Conservation (phyloP, 2,113 vertebrate genomes). For the Coturnix japonica region DNA sequence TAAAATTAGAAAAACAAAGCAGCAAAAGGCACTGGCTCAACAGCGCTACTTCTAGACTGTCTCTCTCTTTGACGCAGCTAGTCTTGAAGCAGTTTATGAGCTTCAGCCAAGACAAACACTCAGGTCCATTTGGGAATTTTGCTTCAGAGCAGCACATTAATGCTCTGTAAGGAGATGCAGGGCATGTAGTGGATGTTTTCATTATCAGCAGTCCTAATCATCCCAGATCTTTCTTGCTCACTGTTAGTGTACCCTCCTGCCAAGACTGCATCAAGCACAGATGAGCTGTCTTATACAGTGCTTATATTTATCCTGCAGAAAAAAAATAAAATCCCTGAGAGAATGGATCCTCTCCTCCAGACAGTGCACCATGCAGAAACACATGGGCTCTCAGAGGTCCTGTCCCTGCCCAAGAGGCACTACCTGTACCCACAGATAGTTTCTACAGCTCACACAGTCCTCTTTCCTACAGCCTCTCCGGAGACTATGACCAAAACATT, state of each 20-base stretch:
- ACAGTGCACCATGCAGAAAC: background rate
- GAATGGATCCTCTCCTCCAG: background rate
- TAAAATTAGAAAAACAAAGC: conserved; percentile 55
- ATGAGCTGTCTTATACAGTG: background rate
- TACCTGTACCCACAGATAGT: background rate
- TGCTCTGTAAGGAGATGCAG: conserved; percentile 38
- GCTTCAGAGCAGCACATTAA: conserved; percentile 12
- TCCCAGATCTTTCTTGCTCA: background rate
- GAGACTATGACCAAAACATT: background rate
- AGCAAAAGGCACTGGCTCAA: conserved; percentile 44
- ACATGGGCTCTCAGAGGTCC: background rate
- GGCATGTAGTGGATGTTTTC: background rate
- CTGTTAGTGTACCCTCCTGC: background rate
- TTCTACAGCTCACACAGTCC: background rate
- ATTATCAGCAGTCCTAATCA: conserved; percentile 5
- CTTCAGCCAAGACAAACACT: conserved; percentile 26
- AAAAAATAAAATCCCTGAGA: background rate
- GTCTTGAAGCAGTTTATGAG: conserved; percentile 17
- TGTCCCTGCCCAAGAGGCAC: background rate
- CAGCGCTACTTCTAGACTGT: background rate
- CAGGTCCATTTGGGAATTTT: conserved; percentile 7
- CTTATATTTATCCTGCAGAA: background rate
- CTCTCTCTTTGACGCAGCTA: conserved; percentile 28
- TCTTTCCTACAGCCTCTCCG: background rate
- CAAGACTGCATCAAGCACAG: background rate